These are phyloP conservation scores for Halocaridina rubra DNA, from an alignment of 2,888 invertebrate species.

Conservation along the genomic window DNA sequence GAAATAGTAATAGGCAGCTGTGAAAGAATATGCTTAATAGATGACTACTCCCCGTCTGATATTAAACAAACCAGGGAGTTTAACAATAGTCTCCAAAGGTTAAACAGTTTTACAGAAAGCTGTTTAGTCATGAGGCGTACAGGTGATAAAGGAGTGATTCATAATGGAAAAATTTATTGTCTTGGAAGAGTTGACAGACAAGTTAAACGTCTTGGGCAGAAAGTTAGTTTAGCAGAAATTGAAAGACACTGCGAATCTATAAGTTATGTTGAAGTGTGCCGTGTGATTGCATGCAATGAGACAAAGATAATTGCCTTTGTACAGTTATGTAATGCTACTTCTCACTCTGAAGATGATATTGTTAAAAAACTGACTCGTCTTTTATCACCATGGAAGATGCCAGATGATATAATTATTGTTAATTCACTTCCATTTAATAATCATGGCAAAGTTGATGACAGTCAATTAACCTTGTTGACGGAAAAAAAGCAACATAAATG, in stretches of 20 bases:
- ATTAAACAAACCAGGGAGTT: neutral
- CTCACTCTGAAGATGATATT: neutral
- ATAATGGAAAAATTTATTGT: constrained; percentile 30
- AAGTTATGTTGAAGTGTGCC: constrained; percentile 12
- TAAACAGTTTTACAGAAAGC: neutral
- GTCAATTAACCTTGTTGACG: constrained; percentile 64
- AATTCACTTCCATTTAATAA: constrained; percentile 74
- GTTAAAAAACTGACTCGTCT: constrained; percentile 11
- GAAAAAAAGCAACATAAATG: too few species aligned
- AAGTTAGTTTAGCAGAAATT: constrained; percentile 75
- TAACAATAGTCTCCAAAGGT: neutral
- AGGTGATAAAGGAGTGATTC: constrained; percentile 40
- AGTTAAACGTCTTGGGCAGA: constrained; percentile 82
- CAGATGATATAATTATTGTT: constrained; percentile 76
- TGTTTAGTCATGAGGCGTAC: neutral
- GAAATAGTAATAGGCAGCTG: constrained; percentile 36
- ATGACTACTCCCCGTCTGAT: neutral
- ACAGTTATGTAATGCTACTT: neutral
- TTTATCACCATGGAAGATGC: constrained; percentile 66
- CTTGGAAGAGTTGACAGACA: constrained; percentile 77
- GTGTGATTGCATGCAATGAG: neutral
- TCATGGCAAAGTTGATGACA: constrained; percentile 79
- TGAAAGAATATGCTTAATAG: constrained; percentile 29
- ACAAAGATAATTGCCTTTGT: constrained; percentile 34
- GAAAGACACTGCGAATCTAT: constrained; percentile 68